Conservation (phyloP, 2,113 vertebrate genomes). For the Lynx canadensis region DNA sequence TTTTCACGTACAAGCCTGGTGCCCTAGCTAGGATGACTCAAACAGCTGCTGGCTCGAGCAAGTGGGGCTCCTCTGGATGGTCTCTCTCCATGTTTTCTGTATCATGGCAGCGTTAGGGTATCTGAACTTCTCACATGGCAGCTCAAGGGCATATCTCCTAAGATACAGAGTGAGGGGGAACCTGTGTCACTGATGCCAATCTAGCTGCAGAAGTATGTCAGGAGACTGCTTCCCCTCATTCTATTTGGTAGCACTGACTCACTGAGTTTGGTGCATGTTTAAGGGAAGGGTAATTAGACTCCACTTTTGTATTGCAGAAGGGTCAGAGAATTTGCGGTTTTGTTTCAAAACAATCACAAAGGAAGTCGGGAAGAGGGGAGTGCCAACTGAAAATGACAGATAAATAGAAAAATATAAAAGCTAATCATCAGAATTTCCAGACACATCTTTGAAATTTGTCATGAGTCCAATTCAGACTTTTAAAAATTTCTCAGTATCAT, state of each 20-base stretch:
- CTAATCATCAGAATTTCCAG: background rate
- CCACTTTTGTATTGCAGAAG: background rate
- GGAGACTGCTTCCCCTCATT: background rate
- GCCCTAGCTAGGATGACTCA: background rate
- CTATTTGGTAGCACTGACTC: background rate
- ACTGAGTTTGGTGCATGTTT: background rate
- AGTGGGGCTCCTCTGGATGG: background rate
- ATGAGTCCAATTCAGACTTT: slow-evolving; percentile 12
- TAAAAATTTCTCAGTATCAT: background rate
- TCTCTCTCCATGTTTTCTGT: background rate
- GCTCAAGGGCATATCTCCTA: background rate
- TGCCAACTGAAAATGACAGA: background rate
- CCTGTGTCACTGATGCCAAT: background rate
- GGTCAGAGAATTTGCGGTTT: background rate
- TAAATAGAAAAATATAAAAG: background rate
- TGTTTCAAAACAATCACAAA: background rate
- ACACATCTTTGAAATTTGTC: background rate
- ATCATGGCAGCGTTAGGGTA: background rate
- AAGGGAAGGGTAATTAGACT: background rate
- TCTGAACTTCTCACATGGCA: background rate
- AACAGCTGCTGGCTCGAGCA: too few species aligned
- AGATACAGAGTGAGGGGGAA: background rate
- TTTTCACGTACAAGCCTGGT: background rate
- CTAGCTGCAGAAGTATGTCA: background rate
- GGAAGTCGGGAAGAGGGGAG: background rate